Evolutionary conservation across 1,140 invertebrate species (phyloP).

Genomic region (Bursaphelenchus mucronatus): DNA sequence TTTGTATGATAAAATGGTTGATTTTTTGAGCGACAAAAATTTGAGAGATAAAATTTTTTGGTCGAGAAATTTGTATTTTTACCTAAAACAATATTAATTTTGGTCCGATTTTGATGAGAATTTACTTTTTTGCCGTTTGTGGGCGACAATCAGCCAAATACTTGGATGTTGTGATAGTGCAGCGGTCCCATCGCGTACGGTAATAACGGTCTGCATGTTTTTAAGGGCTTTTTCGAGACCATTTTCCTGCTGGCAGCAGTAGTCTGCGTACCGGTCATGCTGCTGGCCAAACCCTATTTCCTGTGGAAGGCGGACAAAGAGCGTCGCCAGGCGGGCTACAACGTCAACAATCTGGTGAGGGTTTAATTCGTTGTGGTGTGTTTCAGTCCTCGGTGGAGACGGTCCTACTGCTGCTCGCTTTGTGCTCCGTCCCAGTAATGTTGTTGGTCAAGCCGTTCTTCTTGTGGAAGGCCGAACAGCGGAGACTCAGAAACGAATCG

Average conservation of each 20-base stretch:
- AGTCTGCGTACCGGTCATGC: conserved; percentile 83
- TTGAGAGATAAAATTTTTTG: too few relatives aligned
- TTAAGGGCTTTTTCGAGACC: conserved; percentile 66
- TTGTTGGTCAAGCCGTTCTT: conserved; percentile 79
- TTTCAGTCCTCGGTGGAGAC: conserved; percentile 66
- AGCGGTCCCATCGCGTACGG: background rate
- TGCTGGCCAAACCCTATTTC: conserved; percentile 79
- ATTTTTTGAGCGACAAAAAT: too few relatives aligned
- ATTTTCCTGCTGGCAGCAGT: conserved; percentile 73
- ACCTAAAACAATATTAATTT: background rate
- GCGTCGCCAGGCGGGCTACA: conserved; percentile 33
- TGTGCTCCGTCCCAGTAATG: conserved; percentile 85
- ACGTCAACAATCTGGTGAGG: conserved; percentile 51
- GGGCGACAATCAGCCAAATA: background rate
- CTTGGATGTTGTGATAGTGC: conserved; percentile 17
- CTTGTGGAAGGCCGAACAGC: conserved; percentile 16
- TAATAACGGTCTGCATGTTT: background rate
- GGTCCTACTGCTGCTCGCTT: conserved; percentile 71
- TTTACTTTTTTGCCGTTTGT: background rate
- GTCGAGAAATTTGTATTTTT: too few relatives aligned
- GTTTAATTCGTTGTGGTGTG: conserved; percentile 22
- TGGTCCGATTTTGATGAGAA: background rate
- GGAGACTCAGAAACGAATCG: conserved; percentile 34
- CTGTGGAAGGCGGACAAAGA: conserved; percentile 54
- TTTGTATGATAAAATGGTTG: too few relatives aligned